phyloP scores from a whole-genome alignment of 2,797 vertebrate species.

The Lacerta agilis region DNA sequence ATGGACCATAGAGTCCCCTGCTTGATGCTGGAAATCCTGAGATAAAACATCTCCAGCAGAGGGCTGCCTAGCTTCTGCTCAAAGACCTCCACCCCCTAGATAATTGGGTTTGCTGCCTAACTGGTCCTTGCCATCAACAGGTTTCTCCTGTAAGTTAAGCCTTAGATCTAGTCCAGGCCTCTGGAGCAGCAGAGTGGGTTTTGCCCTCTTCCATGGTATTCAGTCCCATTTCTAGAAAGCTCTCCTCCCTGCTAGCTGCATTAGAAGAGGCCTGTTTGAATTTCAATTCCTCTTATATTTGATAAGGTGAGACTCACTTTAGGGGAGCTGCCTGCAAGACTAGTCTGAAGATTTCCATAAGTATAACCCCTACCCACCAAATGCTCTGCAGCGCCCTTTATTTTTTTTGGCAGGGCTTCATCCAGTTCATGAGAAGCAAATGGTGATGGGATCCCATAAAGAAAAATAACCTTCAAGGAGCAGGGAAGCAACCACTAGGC shows the following conservation, averaged over 20 bases:
- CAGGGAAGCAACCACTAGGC: not conserved
- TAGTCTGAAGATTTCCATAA: not conserved
- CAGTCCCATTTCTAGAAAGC: no score
- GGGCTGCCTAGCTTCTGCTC: not conserved
- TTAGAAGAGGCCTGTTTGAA: not conserved
- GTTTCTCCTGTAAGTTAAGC: not conserved
- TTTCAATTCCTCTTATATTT: no score
- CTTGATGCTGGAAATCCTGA: not conserved
- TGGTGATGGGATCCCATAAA: not conserved
- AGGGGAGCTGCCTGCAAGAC: not conserved
- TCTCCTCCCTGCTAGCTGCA: not conserved
- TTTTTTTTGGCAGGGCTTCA: not conserved
- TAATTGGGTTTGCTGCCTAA: no score
- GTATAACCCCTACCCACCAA: not conserved
- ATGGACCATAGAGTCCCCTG: not conserved
- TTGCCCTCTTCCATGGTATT: not conserved
- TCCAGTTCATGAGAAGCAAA: no score
- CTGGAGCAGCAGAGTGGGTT: not conserved
- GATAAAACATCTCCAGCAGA: not conserved
- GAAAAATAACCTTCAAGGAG: not conserved
- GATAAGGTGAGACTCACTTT: not conserved
- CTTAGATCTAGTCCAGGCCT: not conserved
- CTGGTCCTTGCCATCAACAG: not conserved
- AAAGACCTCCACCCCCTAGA: not conserved
- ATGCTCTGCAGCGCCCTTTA: not conserved